Percentiles rank a stretch among this genome's conserved stretches.
phyloP scores from a whole-genome alignment of 1,140 invertebrate genomes.

The Telenomus remus region DNA sequence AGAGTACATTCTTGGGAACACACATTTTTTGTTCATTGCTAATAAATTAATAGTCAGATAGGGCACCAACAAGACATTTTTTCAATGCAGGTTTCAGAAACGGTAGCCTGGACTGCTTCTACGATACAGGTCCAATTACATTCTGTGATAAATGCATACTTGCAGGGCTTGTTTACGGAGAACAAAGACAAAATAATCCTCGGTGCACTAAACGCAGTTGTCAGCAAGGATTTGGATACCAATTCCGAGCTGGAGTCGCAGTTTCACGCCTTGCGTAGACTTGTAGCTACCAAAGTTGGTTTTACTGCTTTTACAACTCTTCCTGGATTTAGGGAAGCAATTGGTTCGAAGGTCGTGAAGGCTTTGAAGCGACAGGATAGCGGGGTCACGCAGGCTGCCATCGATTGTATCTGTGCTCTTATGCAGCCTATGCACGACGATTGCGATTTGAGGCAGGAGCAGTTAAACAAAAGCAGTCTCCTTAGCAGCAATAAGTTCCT shows the following conservation, averaged over 20 bases:
- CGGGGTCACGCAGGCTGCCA: conserved; percentile 94
- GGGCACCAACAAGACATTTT: conserved; percentile 49
- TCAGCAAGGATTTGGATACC: conserved; percentile 83
- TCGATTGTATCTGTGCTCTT: conserved; percentile 97
- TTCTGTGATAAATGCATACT: conserved; percentile 71
- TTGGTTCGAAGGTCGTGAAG: conserved; percentile 93
- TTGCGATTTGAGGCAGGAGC: conserved; percentile 95
- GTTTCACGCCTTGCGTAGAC: conserved; percentile 93
- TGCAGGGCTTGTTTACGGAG: conserved; percentile 94
- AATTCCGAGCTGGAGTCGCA: conserved; percentile 90
- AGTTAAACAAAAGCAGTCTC: conserved; percentile 97
- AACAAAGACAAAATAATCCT: conserved; percentile 98
- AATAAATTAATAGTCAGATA: no score
- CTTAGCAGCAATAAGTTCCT: conserved; percentile 94
- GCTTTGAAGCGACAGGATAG: conserved; percentile 92
- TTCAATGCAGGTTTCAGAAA: conserved; percentile 68
- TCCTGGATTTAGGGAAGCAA: conserved; percentile 93
- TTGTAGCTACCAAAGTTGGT: conserved; percentile 98
- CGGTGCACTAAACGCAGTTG: conserved; percentile 84
- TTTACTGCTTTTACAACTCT: conserved; percentile 96
- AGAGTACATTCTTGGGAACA: no score
- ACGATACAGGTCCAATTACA: conserved; percentile 67
- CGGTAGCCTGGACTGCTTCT: conserved; percentile 72
- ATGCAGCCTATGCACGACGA: conserved; percentile 99
- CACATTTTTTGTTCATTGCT: no score